Evolutionary conservation across 2,797 vertebrate genomes (phyloP).

Genomic region (Meriones psammophilus): DNA sequence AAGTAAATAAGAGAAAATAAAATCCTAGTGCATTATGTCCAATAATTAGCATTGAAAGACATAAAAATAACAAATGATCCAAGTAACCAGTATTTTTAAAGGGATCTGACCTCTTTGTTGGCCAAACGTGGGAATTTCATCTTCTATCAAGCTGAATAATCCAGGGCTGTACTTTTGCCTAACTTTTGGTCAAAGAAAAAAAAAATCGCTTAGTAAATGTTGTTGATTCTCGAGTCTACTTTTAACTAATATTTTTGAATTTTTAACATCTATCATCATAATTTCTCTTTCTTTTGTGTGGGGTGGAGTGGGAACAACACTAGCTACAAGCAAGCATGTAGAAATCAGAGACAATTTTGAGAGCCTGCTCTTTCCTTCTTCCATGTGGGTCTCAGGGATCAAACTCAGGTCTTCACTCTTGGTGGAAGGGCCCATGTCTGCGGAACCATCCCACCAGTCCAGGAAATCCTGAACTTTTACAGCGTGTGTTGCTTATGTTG

Average conservation of each 20-base stretch:
- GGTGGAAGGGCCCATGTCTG: too few species aligned
- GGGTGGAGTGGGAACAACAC: not conserved
- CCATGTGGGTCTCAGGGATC: too few species aligned
- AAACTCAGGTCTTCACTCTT: too few species aligned
- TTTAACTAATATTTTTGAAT: slow-evolving; percentile 47
- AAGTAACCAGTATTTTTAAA: not conserved
- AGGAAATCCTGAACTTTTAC: too few species aligned
- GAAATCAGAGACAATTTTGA: too few species aligned
- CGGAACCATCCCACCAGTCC: too few species aligned
- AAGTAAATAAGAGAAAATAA: too few species aligned
- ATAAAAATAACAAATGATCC: not conserved
- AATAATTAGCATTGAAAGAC: not conserved
- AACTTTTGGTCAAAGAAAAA: not conserved
- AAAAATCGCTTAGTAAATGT: not conserved
- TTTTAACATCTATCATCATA: not conserved
- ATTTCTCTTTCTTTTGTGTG: not conserved
- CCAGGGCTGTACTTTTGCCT: not conserved
- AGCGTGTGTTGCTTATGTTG: not conserved
- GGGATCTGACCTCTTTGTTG: too few species aligned
- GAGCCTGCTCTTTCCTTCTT: too few species aligned
- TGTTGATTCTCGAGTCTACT: not conserved
- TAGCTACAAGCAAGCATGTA: not conserved
- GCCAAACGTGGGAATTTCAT: too few species aligned
- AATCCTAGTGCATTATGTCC: not conserved
- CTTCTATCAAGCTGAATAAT: too few species aligned